These are phyloP conservation scores for Lamprotornis superbus DNA, from an alignment of 2,113 vertebrate species.

Conservation along the genomic window DNA sequence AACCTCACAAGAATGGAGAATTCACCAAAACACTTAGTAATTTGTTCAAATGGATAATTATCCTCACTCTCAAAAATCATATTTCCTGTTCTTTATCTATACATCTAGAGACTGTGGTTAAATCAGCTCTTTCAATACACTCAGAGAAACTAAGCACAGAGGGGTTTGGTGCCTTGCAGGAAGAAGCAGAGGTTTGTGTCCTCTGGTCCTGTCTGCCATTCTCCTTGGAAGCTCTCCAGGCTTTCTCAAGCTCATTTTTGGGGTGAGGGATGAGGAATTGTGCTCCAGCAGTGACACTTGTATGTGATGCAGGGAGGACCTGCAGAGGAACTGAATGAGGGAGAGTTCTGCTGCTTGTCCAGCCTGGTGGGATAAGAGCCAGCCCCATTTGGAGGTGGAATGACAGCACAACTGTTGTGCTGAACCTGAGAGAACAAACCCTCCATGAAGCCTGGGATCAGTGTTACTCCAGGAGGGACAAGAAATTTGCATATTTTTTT, in stretches of 20 bases:
- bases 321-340: background rate
- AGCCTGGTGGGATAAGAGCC: background rate
- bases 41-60: background rate
- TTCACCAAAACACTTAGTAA: background rate
- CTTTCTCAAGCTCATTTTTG: background rate
- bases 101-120: background rate
- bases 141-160: background rate
- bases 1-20: background rate
- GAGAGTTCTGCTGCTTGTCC: background rate
- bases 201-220: background rate
- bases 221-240: background rate
- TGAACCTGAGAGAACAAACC: background rate
- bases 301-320: background rate
- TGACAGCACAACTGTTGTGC: accelerated
- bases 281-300: background rate
- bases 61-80: background rate
- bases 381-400: background rate
- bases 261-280: background rate
- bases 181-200: background rate
- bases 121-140: background rate
- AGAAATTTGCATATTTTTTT: background rate
- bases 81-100: background rate
- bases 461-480: background rate
- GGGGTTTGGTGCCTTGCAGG: background rate
- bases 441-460: background rate